Evolutionary conservation across 2,888 invertebrate genomes (phyloP).

Genomic region (Acleris emargana): DNA sequence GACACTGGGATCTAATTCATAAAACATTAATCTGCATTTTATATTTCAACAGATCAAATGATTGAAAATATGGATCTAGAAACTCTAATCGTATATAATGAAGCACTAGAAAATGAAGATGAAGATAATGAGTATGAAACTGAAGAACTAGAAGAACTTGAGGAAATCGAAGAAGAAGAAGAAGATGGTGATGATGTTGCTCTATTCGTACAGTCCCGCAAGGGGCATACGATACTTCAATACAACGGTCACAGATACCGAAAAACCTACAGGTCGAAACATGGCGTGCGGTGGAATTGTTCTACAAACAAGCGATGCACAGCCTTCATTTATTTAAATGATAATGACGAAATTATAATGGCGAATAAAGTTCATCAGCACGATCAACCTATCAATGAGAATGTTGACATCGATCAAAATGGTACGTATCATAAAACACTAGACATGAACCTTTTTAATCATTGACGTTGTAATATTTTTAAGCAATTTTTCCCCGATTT

Average conservation of each 20-base stretch:
- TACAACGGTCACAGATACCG: conserved; percentile 64
- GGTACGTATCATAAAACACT: conserved; percentile 47
- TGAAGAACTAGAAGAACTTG: conserved; percentile 21
- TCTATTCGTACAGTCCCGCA: conserved; percentile 57
- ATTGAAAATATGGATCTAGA: conserved; percentile 19
- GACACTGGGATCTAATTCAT: too few species aligned
- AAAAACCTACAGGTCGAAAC: conserved; percentile 57
- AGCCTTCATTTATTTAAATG: conserved; percentile 62
- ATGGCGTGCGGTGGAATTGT: conserved; percentile 66
- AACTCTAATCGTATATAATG: conserved; percentile 18
- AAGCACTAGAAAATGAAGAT: conserved; percentile 25
- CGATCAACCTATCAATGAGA: conserved; percentile 41
- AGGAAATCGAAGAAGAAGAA: conserved; percentile 35
- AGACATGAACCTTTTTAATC: neutral
- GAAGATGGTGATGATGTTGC: conserved; percentile 48
- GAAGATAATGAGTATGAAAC: conserved; percentile 27
- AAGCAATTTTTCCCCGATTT: too few species aligned
- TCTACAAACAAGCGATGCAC: conserved; percentile 58
- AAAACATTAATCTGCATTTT: neutral
- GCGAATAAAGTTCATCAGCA: conserved; percentile 58
- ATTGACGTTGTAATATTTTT: too few species aligned
- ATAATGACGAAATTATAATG: conserved; percentile 62
- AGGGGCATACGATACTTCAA: conserved; percentile 60
- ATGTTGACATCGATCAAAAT: conserved; percentile 44
- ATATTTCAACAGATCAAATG: conserved; percentile 26